These are phyloP conservation scores for Dryocosmus kuriphilus DNA, from an alignment of 2,888 invertebrate species.

Conservation along the genomic window DNA sequence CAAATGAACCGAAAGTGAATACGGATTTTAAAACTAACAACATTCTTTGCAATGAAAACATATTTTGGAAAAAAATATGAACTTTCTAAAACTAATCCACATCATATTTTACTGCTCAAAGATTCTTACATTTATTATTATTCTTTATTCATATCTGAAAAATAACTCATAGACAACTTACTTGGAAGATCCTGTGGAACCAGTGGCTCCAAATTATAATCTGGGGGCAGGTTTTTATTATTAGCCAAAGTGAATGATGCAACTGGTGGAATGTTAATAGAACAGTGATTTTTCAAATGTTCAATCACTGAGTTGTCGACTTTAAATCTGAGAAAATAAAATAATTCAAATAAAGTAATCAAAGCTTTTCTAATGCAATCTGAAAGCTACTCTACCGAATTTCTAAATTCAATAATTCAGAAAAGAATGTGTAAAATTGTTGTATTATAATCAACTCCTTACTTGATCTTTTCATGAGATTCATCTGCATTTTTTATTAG, in stretches of 20 bases:
- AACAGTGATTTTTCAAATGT: conserved; percentile 77
- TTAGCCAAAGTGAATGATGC: conserved; percentile 74
- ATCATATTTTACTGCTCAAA: not conserved
- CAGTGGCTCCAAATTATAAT: conserved; percentile 77
- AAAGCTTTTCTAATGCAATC: not conserved
- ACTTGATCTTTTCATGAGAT: conserved; percentile 55
- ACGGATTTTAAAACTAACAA: too few relatives aligned
- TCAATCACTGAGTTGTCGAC: conserved; percentile 77
- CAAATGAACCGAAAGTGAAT: too few relatives aligned
- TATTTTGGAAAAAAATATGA: too few relatives aligned
- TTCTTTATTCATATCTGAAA: too few relatives aligned
- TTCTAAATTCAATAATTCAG: not conserved
- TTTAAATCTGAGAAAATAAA: conserved; percentile 70
- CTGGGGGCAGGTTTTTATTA: conserved; percentile 73
- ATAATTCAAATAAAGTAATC: not conserved
- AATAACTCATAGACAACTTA: not conserved
- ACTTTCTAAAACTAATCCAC: not conserved
- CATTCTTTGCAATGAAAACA: too few relatives aligned
- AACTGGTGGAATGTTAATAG: conserved; percentile 75
- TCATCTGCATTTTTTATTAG: conserved; percentile 55
- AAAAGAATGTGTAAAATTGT: not conserved
- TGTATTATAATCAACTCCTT: conserved; percentile 43
- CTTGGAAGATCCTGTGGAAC: conserved; percentile 5
- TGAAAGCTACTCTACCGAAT: too few relatives aligned
- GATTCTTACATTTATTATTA: too few relatives aligned